Percentiles rank a stretch among this genome's conserved stretches.
Evolutionary conservation across 2,797 vertebrate genomes (phyloP).

Genomic region (Remorina albescens): DNA sequence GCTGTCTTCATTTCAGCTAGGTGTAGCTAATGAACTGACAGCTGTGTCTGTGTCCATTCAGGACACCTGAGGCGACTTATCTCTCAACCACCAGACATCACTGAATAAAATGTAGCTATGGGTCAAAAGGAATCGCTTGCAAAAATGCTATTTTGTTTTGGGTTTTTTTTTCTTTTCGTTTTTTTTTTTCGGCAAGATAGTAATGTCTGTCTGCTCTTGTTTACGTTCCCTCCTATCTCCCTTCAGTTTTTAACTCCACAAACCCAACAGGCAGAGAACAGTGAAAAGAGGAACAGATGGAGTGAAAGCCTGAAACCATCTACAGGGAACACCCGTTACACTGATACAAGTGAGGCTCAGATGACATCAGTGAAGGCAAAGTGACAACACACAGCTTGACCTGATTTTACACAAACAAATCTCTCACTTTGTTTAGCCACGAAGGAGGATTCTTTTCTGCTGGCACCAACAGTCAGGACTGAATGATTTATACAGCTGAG

Average conservation of each 20-base stretch:
- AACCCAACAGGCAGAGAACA: not conserved
- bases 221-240: not conserved
- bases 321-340: conserved; percentile 8
- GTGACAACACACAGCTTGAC: conserved; percentile 18
- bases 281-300: conserved; percentile 9
- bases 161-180: no score
- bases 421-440: conserved; percentile 10
- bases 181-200: not conserved
- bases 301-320: conserved; percentile 9
- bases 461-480: conserved; percentile 13
- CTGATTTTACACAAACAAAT: conserved; percentile 37
- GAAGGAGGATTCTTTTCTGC: not conserved
- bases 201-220: not conserved
- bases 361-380: conserved; percentile 18
- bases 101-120: not conserved
- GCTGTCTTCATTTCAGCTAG: not conserved
- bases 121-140: not conserved
- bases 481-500: conserved; percentile 34
- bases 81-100: not conserved
- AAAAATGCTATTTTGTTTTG: not conserved
- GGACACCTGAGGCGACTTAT: not conserved
- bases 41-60: not conserved
- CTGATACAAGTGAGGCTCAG: not conserved
- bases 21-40: not conserved
- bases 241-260: not conserved